Base-by-base conservation (phyloP, 23 tunicate species). In the Clavelina lepadiformis region DNA sequence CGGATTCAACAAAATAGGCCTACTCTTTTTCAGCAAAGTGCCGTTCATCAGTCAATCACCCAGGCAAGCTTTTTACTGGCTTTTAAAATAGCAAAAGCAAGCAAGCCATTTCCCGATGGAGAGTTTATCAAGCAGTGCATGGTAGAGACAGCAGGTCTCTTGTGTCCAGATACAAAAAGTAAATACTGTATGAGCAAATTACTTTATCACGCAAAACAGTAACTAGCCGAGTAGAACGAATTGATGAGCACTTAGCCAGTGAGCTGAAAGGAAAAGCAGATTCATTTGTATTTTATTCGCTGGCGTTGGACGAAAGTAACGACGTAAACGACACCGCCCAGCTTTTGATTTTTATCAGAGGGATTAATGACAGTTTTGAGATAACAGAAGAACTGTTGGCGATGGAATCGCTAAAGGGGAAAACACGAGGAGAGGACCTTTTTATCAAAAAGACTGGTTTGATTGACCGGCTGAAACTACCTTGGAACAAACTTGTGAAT, bases 51-150 rank as follows among this genome's bases (percentile, higher is more conserved):
- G 65, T 58, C 65, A 28, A 58, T 58, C 22, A 62, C 71, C n/a
- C 38, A 37, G 31, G 79, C 79, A 59, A 73, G 79, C 31, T 73
- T 35, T 60, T 22, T 59, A 59, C 31, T 73, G 25, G 79, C 70
- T 23, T 35, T 51, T 31, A 56, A 30, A 33, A 52, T 70, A 54
- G 76, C 76, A 31, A 33, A 70, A 70, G 46, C 64, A 31, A 57
- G 36, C 64, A 70, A 55, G 29, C 76, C 76, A 25, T 72, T 58
- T 58, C 58, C 78, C 26, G 54, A 72, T 13, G 78, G 54, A 46
- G 51, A 63, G 27, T 63, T 35, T 63, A 35, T 63, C 23, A 63
- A 63, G 51, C 51, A 63, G 51, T 37, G 50, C 69, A 63, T 35
- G 69, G 69, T 63, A 35, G 51, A 37, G 51, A 63, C 69, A 63